Conservation (phyloP, 2,113 vertebrate genomes). For the Perca flavescens region DNA sequence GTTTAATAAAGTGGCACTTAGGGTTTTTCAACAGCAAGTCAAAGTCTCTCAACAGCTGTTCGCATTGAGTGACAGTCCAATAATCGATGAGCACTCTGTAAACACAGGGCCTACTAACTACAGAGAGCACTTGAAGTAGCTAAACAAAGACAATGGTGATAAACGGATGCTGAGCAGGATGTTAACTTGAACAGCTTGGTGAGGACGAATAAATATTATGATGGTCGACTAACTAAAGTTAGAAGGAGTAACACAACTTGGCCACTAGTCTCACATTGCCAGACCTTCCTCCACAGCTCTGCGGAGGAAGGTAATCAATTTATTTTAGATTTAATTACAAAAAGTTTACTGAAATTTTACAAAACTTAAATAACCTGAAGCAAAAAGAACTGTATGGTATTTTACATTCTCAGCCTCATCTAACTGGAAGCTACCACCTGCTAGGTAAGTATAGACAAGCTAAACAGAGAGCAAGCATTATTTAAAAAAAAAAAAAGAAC, state of each 20-base stretch:
- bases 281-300: too few relatives aligned
- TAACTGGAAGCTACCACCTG: not conserved
- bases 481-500: too few relatives aligned
- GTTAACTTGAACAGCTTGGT: not conserved
- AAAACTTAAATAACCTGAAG: too few relatives aligned
- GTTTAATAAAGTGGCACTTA: constrained; percentile 34
- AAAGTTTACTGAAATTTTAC: not conserved
- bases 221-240: not conserved
- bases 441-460: not conserved
- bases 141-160: not conserved
- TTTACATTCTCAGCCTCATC: too few relatives aligned
- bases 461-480: not conserved
- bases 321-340: not conserved
- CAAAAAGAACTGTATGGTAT: too few relatives aligned
- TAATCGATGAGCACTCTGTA: constrained; percentile 46
- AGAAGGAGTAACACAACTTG: not conserved
- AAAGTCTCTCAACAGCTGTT: constrained; percentile 42
- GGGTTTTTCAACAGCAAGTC: constrained; percentile 18
- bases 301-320: too few relatives aligned
- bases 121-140: constrained; percentile 9
- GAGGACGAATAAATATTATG: not conserved
- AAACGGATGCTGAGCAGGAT: not conserved
- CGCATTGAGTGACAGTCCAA: constrained; percentile 49
- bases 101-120: constrained; percentile 29
- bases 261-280: too few relatives aligned